Evolutionary conservation across 2,113 vertebrate genomes (phyloP), one percentile per base, ranked within the genome.

Genomic region (Menidia beryllina): DNA sequence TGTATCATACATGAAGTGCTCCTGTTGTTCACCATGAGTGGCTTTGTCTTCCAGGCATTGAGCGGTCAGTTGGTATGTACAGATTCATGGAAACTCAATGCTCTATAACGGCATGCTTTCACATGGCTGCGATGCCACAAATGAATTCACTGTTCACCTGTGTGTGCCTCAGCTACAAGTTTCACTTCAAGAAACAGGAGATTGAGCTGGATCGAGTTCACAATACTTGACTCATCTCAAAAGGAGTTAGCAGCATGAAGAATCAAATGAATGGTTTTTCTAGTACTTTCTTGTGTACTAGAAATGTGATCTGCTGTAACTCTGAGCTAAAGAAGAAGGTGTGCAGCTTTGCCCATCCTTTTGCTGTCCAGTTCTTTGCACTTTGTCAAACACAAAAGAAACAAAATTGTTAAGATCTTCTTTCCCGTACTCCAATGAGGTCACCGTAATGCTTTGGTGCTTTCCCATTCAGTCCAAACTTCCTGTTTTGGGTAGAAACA

Each of bases 11-110:
- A 66, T 20, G 3, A 58, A 39, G 20, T 25, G 11, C 4, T 24
- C 4, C 3, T 11, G 55, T 27, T 62, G 25, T 25, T 75, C 15
- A 78, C 72, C 30, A n/a, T 48, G 43, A 64, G 25, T 64, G 3
- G 21, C 21, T 75, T 34, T 89, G 11, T 86, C 60, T 90, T 90
- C 8, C 87, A 92, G 91, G 86, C 45, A 14, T 7, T 2, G 88
- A 86, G 78, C 58, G 50, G 65, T 70, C 76, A 0, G 0, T 85
- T 19, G 90, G 90, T 92, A 92, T 1, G 91, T 91, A 90, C 50
- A 14, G 0, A 52, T 20, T 24, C 25, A 39, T 67, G 0, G 14
- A 54, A 54, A 41, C 13, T 19, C 25, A 0, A 49, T 39, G 7
- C 58, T 24, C 38, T 24, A 26, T 23, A 20, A 30, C 48, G 14